A percentile compares a stretch with the other conserved stretches of the same genome.
Evolutionary conservation across 2,113 vertebrate species (phyloP).

Genomic region (Gymnogyps californianus): DNA sequence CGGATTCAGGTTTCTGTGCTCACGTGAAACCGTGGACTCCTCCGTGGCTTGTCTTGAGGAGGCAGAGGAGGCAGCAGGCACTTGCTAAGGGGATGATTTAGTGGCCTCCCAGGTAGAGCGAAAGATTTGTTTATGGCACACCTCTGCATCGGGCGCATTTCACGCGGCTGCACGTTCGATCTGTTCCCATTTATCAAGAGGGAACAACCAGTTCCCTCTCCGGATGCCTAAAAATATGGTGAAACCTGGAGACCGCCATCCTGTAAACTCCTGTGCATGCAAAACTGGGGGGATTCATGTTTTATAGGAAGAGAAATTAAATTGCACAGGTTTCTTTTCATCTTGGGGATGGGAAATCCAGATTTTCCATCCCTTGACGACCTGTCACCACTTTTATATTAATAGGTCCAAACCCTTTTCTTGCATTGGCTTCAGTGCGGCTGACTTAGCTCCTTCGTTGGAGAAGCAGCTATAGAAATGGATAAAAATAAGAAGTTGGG

Average conservation of each 20-base stretch:
- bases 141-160: background rate
- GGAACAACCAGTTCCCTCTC: background rate
- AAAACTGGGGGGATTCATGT: fast-evolving
- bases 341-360: background rate
- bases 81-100: background rate
- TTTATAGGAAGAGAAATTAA: background rate
- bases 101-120: background rate
- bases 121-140: background rate
- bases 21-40: background rate
- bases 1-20: background rate
- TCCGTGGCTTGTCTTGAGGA: background rate
- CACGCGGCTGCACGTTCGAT: fast-evolving
- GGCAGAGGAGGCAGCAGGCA: background rate
- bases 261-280: background rate
- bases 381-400: background rate
- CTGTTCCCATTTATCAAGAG: background rate
- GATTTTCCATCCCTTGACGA: background rate
- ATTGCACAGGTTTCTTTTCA: background rate
- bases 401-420: background rate
- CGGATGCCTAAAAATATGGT: fast-evolving
- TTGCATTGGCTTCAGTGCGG: background rate
- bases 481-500: background rate
- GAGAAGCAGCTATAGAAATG: background rate
- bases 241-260: background rate
- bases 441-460: background rate